Base-by-base conservation (phyloP, 2,113 vertebrate species). In the Anoura caudifer region DNA sequence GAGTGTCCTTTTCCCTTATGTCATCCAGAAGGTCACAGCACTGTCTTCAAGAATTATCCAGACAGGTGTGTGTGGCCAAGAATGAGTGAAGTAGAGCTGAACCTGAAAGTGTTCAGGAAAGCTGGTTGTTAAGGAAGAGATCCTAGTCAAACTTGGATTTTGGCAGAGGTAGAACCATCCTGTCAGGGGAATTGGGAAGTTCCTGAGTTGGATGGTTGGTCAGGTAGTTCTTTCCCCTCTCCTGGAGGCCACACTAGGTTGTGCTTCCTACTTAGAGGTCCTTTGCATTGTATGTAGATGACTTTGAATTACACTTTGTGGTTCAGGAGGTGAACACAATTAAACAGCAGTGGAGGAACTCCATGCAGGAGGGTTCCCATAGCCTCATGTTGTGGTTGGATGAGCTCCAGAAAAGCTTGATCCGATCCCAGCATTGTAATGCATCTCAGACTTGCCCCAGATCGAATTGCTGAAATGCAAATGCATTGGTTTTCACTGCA, bases 361-460 rank as follows among this genome's bases (percentile, higher is more conserved):
- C 75, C 16, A 52, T 94, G 91, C 88, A 96, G 70, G 94, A 96
- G 96, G 91, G 97, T 98, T 96, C 95, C 97, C 97, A 97, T 43
- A 98, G 97, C 94, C 75, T 90, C 56, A 36, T 97, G 96, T 98
- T 98, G 95, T 98, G 96, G 65, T 97, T 98, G 98, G 98, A 92
- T 93, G 61, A 82, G 87, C 38, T 98, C 98, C 98, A 98, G 96
- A 86, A 95, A 97, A 96, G 41, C 92, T 95, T 98, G 98, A 97
- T 98, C 97, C 96, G 96, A 96, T 98, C 96, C 11, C 91, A 97
- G 96, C 3, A 16, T 97, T 97, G 77, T 98, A 98, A 98, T 97
- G 96, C 92, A 94, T 97, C n/a, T 0, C 97, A 98, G 97, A 79
- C 95, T 94, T 91, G 28, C 50, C 94, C 86, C 91, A 94, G 95